A percentile compares a stretch with the other conserved stretches of the same genome.
Conservation (phyloP, 2,888 invertebrate genomes). For the Clivina fossor region DNA sequence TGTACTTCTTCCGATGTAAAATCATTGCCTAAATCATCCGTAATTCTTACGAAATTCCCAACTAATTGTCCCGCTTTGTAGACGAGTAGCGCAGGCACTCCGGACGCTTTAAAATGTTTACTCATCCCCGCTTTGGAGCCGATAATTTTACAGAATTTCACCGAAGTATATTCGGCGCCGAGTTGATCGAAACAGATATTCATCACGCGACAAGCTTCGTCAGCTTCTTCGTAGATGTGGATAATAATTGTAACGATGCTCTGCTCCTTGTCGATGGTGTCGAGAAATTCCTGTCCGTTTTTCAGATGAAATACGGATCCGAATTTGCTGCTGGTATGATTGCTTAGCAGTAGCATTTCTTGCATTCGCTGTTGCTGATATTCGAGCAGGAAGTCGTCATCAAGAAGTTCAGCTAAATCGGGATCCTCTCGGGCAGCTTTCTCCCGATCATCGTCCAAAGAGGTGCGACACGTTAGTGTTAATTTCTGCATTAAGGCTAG, state of each 20-base stretch:
- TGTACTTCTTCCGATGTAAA: constrained; percentile 91
- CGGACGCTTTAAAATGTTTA: constrained; percentile 78
- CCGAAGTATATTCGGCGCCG: constrained; percentile 74
- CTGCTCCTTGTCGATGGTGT: constrained; percentile 86
- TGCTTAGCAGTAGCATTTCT: constrained; percentile 71
- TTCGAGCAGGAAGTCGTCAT: constrained; percentile 79
- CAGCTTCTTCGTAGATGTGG: constrained; percentile 80
- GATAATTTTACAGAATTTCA: constrained; percentile 88
- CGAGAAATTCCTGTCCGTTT: constrained; percentile 75
- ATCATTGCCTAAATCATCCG: constrained; percentile 85
- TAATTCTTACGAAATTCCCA: constrained; percentile 88
- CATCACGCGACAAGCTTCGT: constrained; percentile 74
- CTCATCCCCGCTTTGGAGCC: constrained; percentile 84
- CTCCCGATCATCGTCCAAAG: constrained; percentile 75
- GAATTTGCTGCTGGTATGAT: constrained; percentile 70
- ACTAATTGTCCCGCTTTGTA: constrained; percentile 89
- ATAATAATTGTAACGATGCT: constrained; percentile 80
- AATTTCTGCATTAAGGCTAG: constrained; percentile 80
- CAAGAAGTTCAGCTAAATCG: constrained; percentile 80
- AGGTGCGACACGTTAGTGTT: constrained; percentile 75
- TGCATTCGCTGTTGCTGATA: constrained; percentile 90
- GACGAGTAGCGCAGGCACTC: constrained; percentile 87
- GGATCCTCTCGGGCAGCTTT: constrained; percentile 77
- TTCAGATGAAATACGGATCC: constrained; percentile 74
- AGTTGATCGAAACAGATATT: constrained; percentile 79